Percentiles rank a stretch among this genome's conserved stretches.
Conservation (phyloP, 2,797 vertebrate genomes). For the Ctenochaetus hawaiiensis region DNA sequence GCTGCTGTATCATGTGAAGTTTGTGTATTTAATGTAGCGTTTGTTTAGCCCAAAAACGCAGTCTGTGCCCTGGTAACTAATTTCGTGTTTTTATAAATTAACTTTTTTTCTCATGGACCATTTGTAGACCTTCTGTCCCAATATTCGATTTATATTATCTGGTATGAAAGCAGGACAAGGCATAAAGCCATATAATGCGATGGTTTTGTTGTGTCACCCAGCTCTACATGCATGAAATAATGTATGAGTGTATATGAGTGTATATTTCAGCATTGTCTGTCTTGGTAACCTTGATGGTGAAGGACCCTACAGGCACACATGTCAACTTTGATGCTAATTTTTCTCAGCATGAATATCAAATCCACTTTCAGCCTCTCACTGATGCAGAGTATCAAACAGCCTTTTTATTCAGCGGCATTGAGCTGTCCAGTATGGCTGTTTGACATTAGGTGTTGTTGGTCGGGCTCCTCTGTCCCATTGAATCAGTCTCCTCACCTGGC, state of each 20-base stretch:
- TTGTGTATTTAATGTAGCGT: not conserved
- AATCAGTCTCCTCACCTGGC: conserved; percentile 73
- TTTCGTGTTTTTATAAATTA: not conserved
- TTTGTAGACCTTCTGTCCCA: too few relatives aligned
- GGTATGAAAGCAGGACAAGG: conserved; percentile 15
- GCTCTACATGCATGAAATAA: not conserved
- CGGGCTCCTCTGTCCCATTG: conserved; percentile 60
- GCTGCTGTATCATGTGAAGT: not conserved
- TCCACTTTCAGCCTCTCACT: conserved; percentile 62
- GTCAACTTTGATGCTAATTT: conserved; percentile 73
- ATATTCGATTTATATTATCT: conserved; percentile 2
- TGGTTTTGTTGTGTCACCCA: conserved; percentile 27
- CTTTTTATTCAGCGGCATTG: conserved; percentile 60
- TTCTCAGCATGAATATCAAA: conserved; percentile 70
- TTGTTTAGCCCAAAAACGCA: not conserved
- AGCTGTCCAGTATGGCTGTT: conserved; percentile 49
- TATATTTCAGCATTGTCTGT: conserved; percentile 26
- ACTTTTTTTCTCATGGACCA: not conserved
- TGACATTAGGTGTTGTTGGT: conserved; percentile 48
- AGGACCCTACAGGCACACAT: conserved; percentile 60
- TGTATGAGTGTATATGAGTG: conserved; percentile 13
- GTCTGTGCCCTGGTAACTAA: not conserved
- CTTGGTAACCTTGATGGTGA: conserved; percentile 68
- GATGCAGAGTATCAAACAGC: conserved; percentile 48
- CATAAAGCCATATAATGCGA: not conserved